Evolutionary conservation across 2,888 invertebrate species (phyloP).

Genomic region (Malthinus flaveolus): DNA sequence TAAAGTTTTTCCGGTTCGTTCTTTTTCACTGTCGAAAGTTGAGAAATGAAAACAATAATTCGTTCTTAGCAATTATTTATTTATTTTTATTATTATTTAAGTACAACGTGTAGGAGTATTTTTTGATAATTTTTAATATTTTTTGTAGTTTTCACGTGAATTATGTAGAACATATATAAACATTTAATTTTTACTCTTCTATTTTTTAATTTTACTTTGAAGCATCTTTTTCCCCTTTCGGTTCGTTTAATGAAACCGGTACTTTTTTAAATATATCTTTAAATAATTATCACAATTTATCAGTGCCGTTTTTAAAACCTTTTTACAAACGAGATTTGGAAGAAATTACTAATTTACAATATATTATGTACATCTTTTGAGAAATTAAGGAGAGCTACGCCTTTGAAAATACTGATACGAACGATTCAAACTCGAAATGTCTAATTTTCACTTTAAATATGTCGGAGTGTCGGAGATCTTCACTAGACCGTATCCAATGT

Average conservation of each 20-base stretch:
- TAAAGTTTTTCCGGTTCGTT: conserved; percentile 12
- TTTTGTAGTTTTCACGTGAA: conserved; percentile 30
- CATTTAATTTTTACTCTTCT: conserved; percentile 28
- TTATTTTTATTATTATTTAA: conserved; percentile 13
- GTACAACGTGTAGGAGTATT: conserved; percentile 13
- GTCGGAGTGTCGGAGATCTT: too few species aligned
- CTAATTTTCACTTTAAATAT: not conserved
- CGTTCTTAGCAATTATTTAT: not conserved
- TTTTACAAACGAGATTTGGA: conserved; percentile 13
- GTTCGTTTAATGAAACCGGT: conserved; percentile 30
- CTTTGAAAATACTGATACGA: not conserved
- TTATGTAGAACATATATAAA: conserved; percentile 46
- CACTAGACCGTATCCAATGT: too few species aligned
- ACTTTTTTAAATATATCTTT: conserved; percentile 25
- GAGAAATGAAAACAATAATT: too few species aligned
- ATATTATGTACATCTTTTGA: not conserved
- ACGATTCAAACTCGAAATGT: not conserved
- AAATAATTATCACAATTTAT: conserved; percentile 35
- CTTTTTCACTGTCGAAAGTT: not conserved
- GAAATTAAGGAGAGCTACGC: conserved; percentile 1
- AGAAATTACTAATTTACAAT: conserved; percentile 10
- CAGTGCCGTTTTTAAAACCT: conserved; percentile 30
- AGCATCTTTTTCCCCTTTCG: conserved; percentile 50
- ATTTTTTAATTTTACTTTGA: conserved; percentile 37
- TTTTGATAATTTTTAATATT: conserved; percentile 17